phyloP scores from a whole-genome alignment of 2,888 invertebrate genomes.

The Drosophila algonquin region DNA sequence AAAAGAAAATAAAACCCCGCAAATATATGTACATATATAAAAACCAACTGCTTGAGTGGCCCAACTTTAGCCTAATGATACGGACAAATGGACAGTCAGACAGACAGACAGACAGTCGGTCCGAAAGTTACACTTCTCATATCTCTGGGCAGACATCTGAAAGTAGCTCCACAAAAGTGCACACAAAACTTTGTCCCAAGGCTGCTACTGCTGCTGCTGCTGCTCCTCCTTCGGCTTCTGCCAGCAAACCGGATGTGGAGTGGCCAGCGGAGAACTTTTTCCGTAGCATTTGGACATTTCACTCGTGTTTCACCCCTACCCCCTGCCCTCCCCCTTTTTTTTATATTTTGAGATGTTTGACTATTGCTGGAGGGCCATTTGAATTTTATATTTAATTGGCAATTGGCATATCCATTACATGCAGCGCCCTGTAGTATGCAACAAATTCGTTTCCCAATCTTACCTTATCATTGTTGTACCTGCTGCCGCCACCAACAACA shows the following conservation, averaged over 20 bases:
- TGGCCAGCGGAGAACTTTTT: conserved; percentile 53
- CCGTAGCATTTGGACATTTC: conserved; percentile 41
- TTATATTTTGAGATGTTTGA: conserved; percentile 39
- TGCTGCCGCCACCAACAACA: conserved; percentile 56
- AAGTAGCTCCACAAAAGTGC: conserved; percentile 20
- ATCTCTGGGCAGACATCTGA: conserved; percentile 43
- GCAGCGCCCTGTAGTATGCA: conserved; percentile 29
- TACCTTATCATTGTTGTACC: conserved; percentile 69
- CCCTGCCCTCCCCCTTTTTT: neutral
- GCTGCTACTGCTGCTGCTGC: neutral
- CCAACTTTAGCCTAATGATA: conserved; percentile 48
- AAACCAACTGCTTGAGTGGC: conserved; percentile 44
- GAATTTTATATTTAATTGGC: conserved; percentile 51
- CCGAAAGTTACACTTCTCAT: conserved; percentile 44
- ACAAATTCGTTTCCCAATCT: conserved; percentile 15
- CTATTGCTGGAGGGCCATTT: conserved; percentile 41
- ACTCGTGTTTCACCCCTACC: conserved; percentile 13
- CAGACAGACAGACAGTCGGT: conserved; percentile 20
- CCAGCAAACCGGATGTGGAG: conserved; percentile 39
- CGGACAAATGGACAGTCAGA: conserved; percentile 24
- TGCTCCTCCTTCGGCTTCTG: too few relatives aligned
- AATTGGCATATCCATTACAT: conserved; percentile 15
- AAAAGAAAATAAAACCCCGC: conserved; percentile 1
- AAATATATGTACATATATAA: conserved; percentile 29
- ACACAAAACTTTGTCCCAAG: conserved; percentile 41